Conservation (phyloP, 2,113 vertebrate genomes). For the Plectropomus leopardus region DNA sequence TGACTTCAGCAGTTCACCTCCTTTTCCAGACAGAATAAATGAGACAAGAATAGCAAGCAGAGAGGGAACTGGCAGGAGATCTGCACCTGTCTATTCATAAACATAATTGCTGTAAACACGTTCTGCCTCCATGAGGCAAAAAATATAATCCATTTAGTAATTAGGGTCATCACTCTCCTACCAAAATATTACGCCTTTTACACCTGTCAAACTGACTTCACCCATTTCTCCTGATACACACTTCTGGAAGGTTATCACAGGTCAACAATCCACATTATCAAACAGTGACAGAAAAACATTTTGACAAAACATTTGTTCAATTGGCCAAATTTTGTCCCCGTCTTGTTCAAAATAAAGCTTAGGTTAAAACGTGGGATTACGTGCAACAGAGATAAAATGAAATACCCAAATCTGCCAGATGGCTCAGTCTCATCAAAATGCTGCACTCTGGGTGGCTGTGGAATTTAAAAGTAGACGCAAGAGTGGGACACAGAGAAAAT, state of each 20-base stretch:
- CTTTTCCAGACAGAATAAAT: constrained; percentile 38
- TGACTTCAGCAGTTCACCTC: constrained; percentile 6
- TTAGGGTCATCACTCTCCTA: constrained; percentile 33
- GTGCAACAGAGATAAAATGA: constrained; percentile 44
- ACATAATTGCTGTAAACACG: constrained; percentile 42
- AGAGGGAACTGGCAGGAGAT: constrained; percentile 29
- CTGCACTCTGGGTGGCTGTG: constrained; percentile 11
- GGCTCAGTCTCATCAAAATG: constrained; percentile 48
- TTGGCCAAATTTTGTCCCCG: constrained; percentile 13
- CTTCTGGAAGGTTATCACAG: constrained; percentile 14
- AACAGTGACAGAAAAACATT: constrained; percentile 11
- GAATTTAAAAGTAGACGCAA: constrained; percentile 19
- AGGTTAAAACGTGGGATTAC: constrained; percentile 55
- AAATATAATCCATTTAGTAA: constrained; percentile 27
- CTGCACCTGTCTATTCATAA: constrained; percentile 57
- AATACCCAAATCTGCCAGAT: constrained; percentile 59
- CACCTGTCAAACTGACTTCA: constrained; percentile 8
- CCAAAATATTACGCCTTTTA: constrained; percentile 27
- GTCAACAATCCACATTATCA: constrained; percentile 37
- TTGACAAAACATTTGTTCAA: constrained; percentile 28
- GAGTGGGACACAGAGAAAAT: constrained; percentile 2
- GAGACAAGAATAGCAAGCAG: constrained; percentile 47
- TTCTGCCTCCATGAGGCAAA: constrained; percentile 20
- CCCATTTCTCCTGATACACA: constrained; percentile 13
- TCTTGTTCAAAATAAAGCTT: constrained; percentile 29